Evolutionary conservation across 2,888 invertebrate genomes (phyloP).

Genomic region (Pomacea canaliculata): DNA sequence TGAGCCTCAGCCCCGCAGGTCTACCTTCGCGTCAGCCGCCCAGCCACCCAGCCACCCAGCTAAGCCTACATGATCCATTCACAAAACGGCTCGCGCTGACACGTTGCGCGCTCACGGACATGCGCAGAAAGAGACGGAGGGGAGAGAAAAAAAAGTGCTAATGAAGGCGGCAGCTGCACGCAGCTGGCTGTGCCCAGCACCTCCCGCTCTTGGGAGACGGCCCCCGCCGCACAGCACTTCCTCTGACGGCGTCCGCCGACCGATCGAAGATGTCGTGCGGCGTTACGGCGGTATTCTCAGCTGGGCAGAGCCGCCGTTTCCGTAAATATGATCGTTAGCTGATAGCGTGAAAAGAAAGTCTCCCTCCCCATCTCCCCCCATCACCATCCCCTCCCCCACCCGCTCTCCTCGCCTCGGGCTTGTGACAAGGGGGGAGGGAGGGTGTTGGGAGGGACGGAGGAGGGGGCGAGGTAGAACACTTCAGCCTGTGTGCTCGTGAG

Average conservation of each 20-base stretch:
- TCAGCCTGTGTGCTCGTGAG: constrained; percentile 7
- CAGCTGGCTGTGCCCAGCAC: background rate
- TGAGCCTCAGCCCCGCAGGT: no score
- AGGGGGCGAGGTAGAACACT: constrained; percentile 9
- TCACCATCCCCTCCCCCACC: no score
- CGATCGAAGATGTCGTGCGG: constrained; percentile 30
- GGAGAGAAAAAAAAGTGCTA: no score
- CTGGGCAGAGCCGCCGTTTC: constrained; percentile 32
- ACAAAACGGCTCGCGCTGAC: no score
- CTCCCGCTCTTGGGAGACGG: constrained; percentile 1
- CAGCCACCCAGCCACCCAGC: no score
- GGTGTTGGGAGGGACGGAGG: background rate
- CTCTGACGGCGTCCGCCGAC: constrained; percentile 25
- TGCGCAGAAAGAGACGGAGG: no score
- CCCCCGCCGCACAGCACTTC: constrained; percentile 1
- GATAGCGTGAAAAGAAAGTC: constrained; percentile 34
- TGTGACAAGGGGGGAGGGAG: background rate
- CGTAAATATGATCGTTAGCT: constrained; percentile 38
- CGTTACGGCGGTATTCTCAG: constrained; percentile 29
- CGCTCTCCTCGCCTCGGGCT: constrained; percentile 28
- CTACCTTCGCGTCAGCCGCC: no score
- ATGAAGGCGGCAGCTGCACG: no score
- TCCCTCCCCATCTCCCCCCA: no score
- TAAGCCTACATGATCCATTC: no score
- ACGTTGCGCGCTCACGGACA: no score